Conservation (phyloP, 2,888 invertebrate species). For the Stenolophus ochropezus region DNA sequence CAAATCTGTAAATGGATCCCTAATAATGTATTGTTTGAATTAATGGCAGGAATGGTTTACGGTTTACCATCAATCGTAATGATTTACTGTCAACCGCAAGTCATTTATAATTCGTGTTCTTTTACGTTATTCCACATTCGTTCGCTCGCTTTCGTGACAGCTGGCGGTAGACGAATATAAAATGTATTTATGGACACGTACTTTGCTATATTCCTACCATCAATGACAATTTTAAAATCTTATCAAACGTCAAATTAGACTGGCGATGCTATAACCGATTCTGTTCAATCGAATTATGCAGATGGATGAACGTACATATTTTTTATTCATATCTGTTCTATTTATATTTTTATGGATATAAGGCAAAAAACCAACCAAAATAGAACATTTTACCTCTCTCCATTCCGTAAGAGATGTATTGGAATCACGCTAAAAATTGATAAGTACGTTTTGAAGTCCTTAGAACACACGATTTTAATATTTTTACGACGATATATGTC, state of each 20-base stretch:
- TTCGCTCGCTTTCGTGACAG: not conserved
- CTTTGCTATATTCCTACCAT: not conserved
- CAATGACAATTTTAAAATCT: not conserved
- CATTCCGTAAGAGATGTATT: no score
- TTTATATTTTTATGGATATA: no score
- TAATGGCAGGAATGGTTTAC: not conserved
- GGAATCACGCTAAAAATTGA: no score
- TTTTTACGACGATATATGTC: no score
- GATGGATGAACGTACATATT: not conserved
- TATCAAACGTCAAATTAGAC: not conserved
- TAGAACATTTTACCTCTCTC: no score
- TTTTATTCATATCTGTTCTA: not conserved
- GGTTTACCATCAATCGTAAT: not conserved
- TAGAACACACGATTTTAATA: no score
- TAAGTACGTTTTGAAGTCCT: no score
- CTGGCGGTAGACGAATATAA: not conserved
- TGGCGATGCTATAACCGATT: not conserved
- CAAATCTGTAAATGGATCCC: not conserved
- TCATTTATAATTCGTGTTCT: not conserved
- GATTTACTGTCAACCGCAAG: constrained; percentile 10
- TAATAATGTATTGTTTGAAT: not conserved
- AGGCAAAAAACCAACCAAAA: no score
- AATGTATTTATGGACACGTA: not conserved
- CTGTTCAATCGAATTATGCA: not conserved
- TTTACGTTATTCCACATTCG: not conserved